Evolutionary conservation across 2,888 invertebrate species (phyloP).

Genomic region (Phrixothrix hirtus): DNA sequence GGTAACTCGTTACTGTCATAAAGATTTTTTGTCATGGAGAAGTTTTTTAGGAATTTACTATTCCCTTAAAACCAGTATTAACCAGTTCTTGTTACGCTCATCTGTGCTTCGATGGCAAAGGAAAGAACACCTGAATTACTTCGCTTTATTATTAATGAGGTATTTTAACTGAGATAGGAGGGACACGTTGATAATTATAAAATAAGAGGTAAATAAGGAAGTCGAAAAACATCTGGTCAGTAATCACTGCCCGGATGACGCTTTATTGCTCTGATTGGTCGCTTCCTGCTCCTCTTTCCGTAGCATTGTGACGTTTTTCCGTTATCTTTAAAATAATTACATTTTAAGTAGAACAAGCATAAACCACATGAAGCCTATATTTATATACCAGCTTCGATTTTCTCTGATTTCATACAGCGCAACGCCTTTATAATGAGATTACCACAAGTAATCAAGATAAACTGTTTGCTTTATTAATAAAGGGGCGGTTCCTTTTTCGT

Average conservation of each 20-base stretch:
- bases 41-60: neutral
- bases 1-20: neutral
- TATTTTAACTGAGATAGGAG: constrained; percentile 5
- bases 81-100: constrained; percentile 5
- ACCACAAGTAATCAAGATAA: too few relatives aligned
- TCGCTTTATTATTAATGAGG: constrained; percentile 11
- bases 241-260: constrained; percentile 51
- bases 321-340: constrained; percentile 18
- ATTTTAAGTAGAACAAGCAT: constrained; percentile 12
- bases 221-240: constrained; percentile 39
- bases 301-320: constrained; percentile 22
- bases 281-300: constrained; percentile 44
- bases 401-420: neutral
- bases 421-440: neutral
- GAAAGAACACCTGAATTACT: constrained; percentile 14
- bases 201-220: constrained; percentile 26
- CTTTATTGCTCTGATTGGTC: constrained; percentile 50
- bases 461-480: too few relatives aligned
- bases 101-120: constrained; percentile 1
- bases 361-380: neutral
- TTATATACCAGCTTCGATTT: neutral
- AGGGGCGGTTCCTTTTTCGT: too few relatives aligned
- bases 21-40: neutral
- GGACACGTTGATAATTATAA: constrained; percentile 13
- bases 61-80: constrained; percentile 1